These are phyloP conservation scores for Ptychadena robeensis DNA, from an alignment of 2,797 vertebrate species.

Conservation along the genomic window DNA sequence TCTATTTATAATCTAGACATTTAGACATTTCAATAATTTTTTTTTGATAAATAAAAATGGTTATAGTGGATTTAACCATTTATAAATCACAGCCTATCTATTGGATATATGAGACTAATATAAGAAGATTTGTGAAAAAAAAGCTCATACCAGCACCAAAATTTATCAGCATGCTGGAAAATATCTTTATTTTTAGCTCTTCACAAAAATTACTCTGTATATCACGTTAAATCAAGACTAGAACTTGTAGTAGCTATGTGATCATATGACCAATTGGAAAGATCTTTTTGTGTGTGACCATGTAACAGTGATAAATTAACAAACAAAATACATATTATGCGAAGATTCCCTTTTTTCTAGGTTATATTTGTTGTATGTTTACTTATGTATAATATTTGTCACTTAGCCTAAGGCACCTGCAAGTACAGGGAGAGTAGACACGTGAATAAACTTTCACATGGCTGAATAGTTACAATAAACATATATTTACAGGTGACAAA, in stretches of 20 bases:
- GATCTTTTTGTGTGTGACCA: background rate
- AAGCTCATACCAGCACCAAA: background rate
- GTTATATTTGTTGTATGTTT: background rate
- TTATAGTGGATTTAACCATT: too few relatives aligned
- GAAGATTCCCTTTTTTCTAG: background rate
- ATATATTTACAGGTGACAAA: background rate
- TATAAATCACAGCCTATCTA: too few relatives aligned
- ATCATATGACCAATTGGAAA: background rate
- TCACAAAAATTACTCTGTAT: background rate
- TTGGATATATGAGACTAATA: too few relatives aligned
- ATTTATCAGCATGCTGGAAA: background rate
- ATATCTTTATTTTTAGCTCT: background rate
- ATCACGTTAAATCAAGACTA: background rate
- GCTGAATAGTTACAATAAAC: background rate
- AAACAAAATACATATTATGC: too few relatives aligned
- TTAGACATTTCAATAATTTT: too few relatives aligned
- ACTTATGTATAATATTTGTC: too few relatives aligned
- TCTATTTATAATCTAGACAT: too few relatives aligned
- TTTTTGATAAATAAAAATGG: too few relatives aligned
- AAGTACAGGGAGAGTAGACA: background rate
- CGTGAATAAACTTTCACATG: too few relatives aligned
- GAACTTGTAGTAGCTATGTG: background rate
- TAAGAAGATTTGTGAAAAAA: too few relatives aligned
- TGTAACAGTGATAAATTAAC: background rate
- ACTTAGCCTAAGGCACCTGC: background rate